Evolutionary conservation across 1,140 invertebrate genomes (phyloP).

Genomic region (Aphelinus atriplicis): DNA sequence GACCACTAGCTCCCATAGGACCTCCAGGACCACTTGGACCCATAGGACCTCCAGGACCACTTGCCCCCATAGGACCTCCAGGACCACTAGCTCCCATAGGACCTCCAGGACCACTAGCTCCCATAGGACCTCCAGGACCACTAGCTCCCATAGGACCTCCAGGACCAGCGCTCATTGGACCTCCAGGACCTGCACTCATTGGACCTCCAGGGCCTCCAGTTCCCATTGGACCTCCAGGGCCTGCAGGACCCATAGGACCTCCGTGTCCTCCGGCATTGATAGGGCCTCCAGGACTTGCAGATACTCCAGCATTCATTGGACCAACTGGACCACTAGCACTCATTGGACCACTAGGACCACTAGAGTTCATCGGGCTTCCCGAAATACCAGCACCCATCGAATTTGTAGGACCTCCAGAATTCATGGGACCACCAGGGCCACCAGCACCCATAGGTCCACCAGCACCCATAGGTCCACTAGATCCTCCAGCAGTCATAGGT

Average conservation of each 20-base stretch:
- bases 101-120: not conserved
- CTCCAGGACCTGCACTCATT: slow-evolving; percentile 49
- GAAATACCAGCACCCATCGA: not conserved
- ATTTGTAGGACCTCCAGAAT: not conserved
- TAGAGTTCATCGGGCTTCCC: not conserved
- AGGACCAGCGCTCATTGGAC: slow-evolving; percentile 42
- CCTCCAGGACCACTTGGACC: slow-evolving; percentile 3
- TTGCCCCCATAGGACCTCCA: slow-evolving; percentile 11
- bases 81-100: slow-evolving; percentile 14
- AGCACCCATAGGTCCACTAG: slow-evolving; percentile 17
- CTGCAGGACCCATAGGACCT: not conserved
- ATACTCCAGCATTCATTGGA: slow-evolving; percentile 39
- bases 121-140: slow-evolving; percentile 7
- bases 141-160: slow-evolving; percentile 39
- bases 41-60: slow-evolving; percentile 20
- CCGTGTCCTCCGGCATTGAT: not conserved
- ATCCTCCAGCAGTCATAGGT: slow-evolving; percentile 37
- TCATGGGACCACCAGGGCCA: slow-evolving; percentile 50
- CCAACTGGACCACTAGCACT: not conserved
- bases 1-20: slow-evolving; percentile 24
- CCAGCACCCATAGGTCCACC: slow-evolving; percentile 31
- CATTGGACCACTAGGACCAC: not conserved
- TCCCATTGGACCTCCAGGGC: slow-evolving; percentile 18
- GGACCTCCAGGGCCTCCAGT: slow-evolving; percentile 1
- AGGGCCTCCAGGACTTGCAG: not conserved